These are phyloP conservation scores for Gulo gulo DNA, from an alignment of 2,113 vertebrate genomes.

Conservation along the genomic window DNA sequence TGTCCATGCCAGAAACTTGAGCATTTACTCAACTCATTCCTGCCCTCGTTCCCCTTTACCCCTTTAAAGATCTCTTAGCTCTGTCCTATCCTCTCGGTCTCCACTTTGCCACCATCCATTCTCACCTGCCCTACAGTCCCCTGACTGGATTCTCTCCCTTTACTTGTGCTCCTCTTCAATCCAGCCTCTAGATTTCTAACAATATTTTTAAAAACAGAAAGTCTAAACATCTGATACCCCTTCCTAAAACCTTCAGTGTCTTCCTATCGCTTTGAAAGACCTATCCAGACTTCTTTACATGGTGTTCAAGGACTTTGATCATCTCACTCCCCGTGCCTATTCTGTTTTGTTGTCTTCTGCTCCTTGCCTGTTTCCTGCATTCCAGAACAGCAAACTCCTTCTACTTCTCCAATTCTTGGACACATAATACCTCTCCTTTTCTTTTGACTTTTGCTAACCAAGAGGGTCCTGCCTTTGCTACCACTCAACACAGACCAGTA, in stretches of 20 bases:
- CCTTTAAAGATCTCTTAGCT: background rate
- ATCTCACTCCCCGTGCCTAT: background rate
- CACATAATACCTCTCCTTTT: background rate
- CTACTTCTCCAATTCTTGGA: background rate
- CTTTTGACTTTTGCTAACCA: background rate
- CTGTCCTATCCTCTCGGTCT: accelerated
- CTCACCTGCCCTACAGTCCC: background rate
- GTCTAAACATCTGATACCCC: background rate
- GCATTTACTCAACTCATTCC: background rate
- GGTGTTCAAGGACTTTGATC: background rate
- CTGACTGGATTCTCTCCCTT: background rate
- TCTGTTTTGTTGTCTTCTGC: background rate
- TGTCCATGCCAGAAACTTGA: background rate
- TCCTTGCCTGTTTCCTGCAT: background rate
- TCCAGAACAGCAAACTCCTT: background rate
- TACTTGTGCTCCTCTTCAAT: background rate
- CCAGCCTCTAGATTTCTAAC: background rate
- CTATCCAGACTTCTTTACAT: background rate
- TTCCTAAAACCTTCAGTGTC: background rate
- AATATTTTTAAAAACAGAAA: background rate
- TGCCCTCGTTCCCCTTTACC: accelerated
- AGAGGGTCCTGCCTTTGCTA: background rate
- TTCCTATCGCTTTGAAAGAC: background rate
- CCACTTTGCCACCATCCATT: background rate
- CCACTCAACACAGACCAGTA: accelerated